Base-by-base conservation (phyloP, 1,140 invertebrate species). In the Bombus polaris region DNA sequence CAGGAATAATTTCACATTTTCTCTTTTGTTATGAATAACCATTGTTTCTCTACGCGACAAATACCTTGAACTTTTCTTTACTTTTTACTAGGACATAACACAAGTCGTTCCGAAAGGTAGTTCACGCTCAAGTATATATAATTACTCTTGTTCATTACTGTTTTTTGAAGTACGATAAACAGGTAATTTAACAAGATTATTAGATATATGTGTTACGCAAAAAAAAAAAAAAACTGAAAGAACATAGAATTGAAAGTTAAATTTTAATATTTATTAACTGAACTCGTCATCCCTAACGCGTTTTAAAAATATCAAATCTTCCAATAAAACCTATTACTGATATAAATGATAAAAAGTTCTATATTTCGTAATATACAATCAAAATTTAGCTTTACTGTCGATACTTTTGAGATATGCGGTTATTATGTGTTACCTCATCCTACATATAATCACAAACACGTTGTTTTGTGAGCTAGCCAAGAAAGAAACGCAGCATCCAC, bases 351-450 rank as follows among this genome's bases (percentile, higher is more conserved):
- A 13, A n/a, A n/a, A 5, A 22, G 18, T 53, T 22, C 18, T 22
- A n/a, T 13, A 13, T 62, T n/a, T 62, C 25, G 57, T 53, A 53
- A 53, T 22, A 22, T 53, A 8, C 1, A 22, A 53, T 0, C 18
- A 53, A 18, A 53, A 22, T 18, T 53, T 5, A 18, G 18, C 18
- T 53, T 22, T 53, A 53, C 1, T 53, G 18, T 53, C 18, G 47
- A 53, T 53, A 53, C 47, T 53, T 53, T 53, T 22, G 47, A 22
- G 47, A 53, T 22, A 53, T 22, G 8, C 47, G 47, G 6, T 53
- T 53, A 22, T 22, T 53, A 39, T 44, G 44, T 85, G 78, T 87
- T 89, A 83, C 78, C 73, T 87, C 86, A 87, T n/a, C 74, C 37
- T 59, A 78, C 68, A 76, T 71, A 78, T 85, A 85, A 84, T 68